phyloP scores from a whole-genome alignment of 2,797 vertebrate genomes.

The Parambassis ranga region DNA sequence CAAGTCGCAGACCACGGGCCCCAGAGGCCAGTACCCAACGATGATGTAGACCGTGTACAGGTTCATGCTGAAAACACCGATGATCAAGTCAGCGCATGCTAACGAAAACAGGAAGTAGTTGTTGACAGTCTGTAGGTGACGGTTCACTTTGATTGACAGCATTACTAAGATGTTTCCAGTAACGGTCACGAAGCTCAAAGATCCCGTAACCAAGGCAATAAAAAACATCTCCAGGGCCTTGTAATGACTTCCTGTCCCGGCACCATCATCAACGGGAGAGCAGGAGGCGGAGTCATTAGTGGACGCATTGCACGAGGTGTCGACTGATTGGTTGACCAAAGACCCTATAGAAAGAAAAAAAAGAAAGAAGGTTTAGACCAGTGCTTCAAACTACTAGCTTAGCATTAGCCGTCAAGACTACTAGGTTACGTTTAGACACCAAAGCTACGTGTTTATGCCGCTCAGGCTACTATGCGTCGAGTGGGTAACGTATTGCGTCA shows the following conservation, averaged over 20 bases:
- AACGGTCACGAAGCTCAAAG: constrained; percentile 95
- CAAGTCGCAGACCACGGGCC: constrained; percentile 94
- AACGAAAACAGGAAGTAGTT: constrained; percentile 98
- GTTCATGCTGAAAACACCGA: constrained; percentile 98
- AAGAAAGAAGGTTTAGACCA: neutral
- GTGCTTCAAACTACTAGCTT: no score
- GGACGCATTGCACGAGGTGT: constrained; percentile 78
- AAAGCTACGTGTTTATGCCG: no score
- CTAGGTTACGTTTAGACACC: no score
- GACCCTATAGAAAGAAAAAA: constrained; percentile 64
- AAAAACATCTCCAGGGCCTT: constrained; percentile 96
- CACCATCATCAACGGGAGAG: constrained; percentile 46
- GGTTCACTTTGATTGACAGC: constrained; percentile 98
- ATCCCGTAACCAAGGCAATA: constrained; percentile 93
- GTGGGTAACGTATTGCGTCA: no score
- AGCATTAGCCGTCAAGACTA: no score
- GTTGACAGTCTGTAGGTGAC: constrained; percentile 97
- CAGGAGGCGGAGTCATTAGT: constrained; percentile 73
- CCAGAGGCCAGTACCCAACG: constrained; percentile 96
- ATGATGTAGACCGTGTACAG: constrained; percentile 96
- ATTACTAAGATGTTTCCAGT: constrained; percentile 98
- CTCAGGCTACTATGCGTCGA: no score
- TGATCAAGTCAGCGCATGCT: constrained; percentile 96
- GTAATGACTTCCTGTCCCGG: constrained; percentile 76
- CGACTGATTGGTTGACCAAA: constrained; percentile 66